Evolutionary conservation across 2,113 vertebrate genomes (phyloP), one percentile per base, ranked within the genome.

Genomic region (Porphyrio hochstetteri): DNA sequence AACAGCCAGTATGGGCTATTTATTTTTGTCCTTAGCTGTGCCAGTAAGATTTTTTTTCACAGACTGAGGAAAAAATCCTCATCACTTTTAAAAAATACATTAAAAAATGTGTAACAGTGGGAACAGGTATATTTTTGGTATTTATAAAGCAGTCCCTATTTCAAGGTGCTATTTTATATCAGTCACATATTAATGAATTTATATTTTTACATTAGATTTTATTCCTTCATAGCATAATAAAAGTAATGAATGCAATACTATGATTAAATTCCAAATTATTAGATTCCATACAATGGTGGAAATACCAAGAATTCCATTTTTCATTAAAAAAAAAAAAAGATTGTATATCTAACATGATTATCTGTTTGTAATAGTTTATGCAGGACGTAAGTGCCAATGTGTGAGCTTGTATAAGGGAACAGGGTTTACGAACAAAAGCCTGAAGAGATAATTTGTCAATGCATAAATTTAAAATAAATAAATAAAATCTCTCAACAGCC

Each of bases 401-500:
- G 8, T 36, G 4, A 33, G 4, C 88, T 78, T 75, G 38, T 19
- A 91, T 52, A 91, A 74, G 11, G 42, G n/a, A 27, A 53, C 55
- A 12, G 25, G 7, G 27, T n/a, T 93, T 89, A 11, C 93, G 82
- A 95, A 57, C 9, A 89, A 96, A 69, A 89, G 3, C 46, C 68
- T 42, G 19, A 93, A 56, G 42, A 92, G 40, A 92, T 53, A 95
- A 93, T 95, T 83, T 67, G 38, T 61, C 38, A 40, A 29, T 85
- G 20, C n/a, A 42, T 42, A 82, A 21, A 79, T 97, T 97, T 97
- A 80, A 96, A 97, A 59, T 98, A 74, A 97, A 76, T 65, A 95
- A 97, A 97, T 50, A 65, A 97, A 86, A 96, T 86, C 96, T 98
- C 97, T 97, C 91, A 96, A 97, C 88, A 97, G 90, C 97, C 89